Evolutionary conservation across 2,888 invertebrate species (phyloP), one percentile per base, ranked within the genome.

Genomic region (Gortyna flavago): DNA sequence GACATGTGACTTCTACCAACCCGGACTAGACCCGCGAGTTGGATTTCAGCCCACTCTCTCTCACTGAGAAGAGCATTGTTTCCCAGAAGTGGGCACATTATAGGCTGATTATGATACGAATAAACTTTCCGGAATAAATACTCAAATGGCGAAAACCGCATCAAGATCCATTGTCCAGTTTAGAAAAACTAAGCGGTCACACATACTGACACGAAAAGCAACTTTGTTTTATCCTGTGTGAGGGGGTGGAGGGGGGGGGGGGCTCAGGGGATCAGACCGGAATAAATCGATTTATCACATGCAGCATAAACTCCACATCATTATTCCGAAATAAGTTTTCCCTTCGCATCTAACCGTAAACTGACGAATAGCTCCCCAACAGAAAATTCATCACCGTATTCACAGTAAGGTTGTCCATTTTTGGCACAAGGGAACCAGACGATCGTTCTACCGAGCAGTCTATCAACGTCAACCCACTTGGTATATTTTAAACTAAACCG

Each of bases 401-500:
- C 68, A 81, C 68, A 51, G 65, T 62, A 77, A 68, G 51, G 66
- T 85, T 85, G 84, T 83, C 76, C 89, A 86, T 85, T 87, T 88
- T 89, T 90, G 89, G 90, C 88, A 80, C 79, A 78, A 75, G 71
- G 79, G 66, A 82, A 61, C 75, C 77, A 87, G 83, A 82, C 80
- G 79, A 84, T 79, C 79, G 70, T 70, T 80, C 81, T 64, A 85
- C 79, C 81, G 69, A 84, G 61, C 88, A 83, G 90, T 91, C 91
- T 87, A 80, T 91, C 91, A 91, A 85, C 86, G 90, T 90, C 91
- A 85, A 74, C 81, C 83, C 68, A 77, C 81, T 83, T 82, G 85
- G 88, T 82, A 79, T 89, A 88, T 89, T 91, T 87, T 87, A 86
- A 85, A 88, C 84, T 87, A 81, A 90, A 87, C 88, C 84, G 72